A percentile compares a stretch with the other conserved stretches of the same genome.
phyloP scores from a whole-genome alignment of 2,113 vertebrate species.

The Pygoscelis antarcticus region DNA sequence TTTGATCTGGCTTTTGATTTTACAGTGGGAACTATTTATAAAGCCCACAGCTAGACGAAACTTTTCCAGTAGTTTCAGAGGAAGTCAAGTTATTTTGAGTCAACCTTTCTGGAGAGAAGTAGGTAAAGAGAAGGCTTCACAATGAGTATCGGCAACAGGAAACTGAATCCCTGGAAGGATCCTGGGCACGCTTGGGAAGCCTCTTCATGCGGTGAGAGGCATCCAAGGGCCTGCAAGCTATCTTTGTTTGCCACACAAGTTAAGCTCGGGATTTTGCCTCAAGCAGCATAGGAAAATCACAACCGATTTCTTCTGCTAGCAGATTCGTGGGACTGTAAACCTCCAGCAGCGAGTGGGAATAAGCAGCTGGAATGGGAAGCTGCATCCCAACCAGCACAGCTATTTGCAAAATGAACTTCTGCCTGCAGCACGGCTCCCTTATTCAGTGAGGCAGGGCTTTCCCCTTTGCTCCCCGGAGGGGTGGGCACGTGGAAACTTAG shows the following conservation, averaged over 20 bases:
- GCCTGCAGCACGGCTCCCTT: not conserved
- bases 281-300: not conserved
- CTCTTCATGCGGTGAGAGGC: not conserved
- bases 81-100: not conserved
- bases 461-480: not conserved
- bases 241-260: not conserved
- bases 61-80: not conserved
- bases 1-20: not conserved
- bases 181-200: not conserved
- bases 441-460: not conserved
- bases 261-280: not conserved
- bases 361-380: not conserved
- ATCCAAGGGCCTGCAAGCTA: not conserved
- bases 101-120: not conserved
- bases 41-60: not conserved
- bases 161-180: not conserved
- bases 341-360: not conserved
- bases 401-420: not conserved
- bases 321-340: not conserved
- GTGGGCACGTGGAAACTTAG: not conserved
- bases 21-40: not conserved
- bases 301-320: not conserved
- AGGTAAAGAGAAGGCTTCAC: not conserved
- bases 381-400: not conserved
- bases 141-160: fast-evolving